Evolutionary conservation across 92 coral and sea anemone species (phyloP).

Genomic region (Zoanthus solanderi): DNA sequence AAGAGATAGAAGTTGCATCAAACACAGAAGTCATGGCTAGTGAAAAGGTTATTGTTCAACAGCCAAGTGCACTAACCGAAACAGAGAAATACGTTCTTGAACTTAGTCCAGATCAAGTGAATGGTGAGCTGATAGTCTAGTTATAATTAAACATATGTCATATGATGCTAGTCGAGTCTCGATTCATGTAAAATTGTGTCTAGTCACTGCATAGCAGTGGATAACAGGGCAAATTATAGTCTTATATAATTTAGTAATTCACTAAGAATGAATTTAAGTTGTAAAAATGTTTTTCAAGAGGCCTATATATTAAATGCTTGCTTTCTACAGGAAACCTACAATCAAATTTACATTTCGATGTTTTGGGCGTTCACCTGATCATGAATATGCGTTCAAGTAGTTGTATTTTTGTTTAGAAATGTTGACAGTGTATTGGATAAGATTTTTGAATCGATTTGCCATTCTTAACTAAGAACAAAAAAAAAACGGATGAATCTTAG

Average conservation of each 20-base stretch:
- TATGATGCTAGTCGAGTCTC: background rate
- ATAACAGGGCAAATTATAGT: background rate
- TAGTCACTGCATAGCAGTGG: background rate
- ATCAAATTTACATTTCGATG: background rate
- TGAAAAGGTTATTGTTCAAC: constrained; percentile 34
- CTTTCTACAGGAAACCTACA: background rate
- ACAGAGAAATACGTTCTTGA: constrained; percentile 45
- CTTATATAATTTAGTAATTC: background rate
- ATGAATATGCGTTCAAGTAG: background rate
- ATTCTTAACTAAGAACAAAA: background rate
- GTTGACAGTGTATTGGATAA: background rate
- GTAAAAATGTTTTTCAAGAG: background rate
- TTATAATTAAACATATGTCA: background rate
- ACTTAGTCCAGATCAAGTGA: constrained; percentile 32
- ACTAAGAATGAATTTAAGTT: background rate
- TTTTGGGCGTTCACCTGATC: background rate
- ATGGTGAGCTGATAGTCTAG: background rate
- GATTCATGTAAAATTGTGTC: background rate
- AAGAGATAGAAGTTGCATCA: constrained; percentile 6
- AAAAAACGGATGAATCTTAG: background rate
- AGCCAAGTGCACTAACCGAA: constrained; percentile 17
- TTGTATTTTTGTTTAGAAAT: background rate
- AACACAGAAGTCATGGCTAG: constrained; percentile 34
- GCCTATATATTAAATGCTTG: background rate
- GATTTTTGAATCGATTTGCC: background rate